A percentile compares a stretch with the other conserved stretches of the same genome.
Evolutionary conservation across 92 coral and sea anemone species (phyloP).

Genomic region (Micromussa lordhowensis): DNA sequence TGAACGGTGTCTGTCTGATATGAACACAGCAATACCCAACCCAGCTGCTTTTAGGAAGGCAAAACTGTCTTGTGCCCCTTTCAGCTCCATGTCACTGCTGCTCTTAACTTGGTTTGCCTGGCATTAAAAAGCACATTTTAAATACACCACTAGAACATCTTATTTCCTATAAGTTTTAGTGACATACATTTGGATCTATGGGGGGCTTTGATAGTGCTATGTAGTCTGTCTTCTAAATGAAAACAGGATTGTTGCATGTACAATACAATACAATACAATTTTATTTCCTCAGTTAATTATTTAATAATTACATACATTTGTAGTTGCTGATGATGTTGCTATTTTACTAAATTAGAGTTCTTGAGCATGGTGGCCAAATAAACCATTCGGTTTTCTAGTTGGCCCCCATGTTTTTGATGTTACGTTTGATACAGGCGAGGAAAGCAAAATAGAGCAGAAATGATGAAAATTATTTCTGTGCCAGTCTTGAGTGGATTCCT

Average conservation of each 20-base stretch:
- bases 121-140: neutral
- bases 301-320: too few relatives aligned
- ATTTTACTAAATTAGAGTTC: too few relatives aligned
- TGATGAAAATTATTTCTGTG: neutral
- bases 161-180: neutral
- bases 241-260: slow-evolving; percentile 4
- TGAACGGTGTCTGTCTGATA: slow-evolving; percentile 51
- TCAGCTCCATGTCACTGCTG: slow-evolving; percentile 71
- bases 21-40: slow-evolving; percentile 27
- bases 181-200: neutral
- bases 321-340: too few relatives aligned
- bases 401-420: too few relatives aligned
- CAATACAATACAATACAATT: too few relatives aligned
- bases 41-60: slow-evolving; percentile 37
- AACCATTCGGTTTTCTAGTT: too few relatives aligned
- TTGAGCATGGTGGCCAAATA: too few relatives aligned
- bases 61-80: slow-evolving; percentile 40
- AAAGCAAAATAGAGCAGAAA: too few relatives aligned
- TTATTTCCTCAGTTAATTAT: too few relatives aligned
- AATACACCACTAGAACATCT: neutral
- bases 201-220: slow-evolving; percentile 3
- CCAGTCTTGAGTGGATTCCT: neutral
- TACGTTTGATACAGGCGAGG: too few relatives aligned
- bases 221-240: neutral
- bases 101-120: slow-evolving; percentile 58